Base-by-base conservation (phyloP, 2,113 vertebrate species). In the Ancistrus triradiatus region DNA sequence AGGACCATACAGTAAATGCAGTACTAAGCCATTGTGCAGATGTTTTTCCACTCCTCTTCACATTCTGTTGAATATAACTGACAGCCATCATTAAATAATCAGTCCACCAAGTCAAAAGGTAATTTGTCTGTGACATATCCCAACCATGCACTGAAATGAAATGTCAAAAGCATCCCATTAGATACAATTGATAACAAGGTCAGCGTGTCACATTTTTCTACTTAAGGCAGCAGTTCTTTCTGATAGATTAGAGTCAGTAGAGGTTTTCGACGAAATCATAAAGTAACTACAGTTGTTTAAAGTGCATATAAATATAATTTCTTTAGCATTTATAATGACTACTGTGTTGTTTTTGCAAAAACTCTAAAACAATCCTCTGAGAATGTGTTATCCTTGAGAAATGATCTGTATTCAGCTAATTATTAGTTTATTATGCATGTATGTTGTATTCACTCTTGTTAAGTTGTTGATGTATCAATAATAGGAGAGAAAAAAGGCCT, bases 81-180 rank as follows among this genome's bases (percentile, higher is more conserved):
- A 50, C 63, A 55, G 48, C 44, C 17, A 14, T 70, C 67, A 65
- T 56, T 74, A 61, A 37, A 43, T 19, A 61, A 25, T 61, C 27
- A 47, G 61, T 53, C 47, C 47, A 46, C 47, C 21, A 38, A 50
- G 59, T 73, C 53, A 24, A 11, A 64, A 55, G 62, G 56, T 53
- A 42, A 52, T 67, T 59, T 53, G 58, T 74, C 71, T 27, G 47
- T 33, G 22, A 55, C 13, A 2, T 61, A 21, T 53, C 47, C 3
- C 15, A 53, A 68, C 69, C 38, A 62, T 51, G 61, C 46, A 8
- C 21, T 18, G 48, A 65, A 79, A 83, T 80, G 21, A 80, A 62
- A 73, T 73, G 77, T 77, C 73, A 72, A 70, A 68, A 70, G 19
- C 22, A 53, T 78, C 56, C 28, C 44, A 53, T 68, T 76, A 55